Evolutionary conservation across 2,888 invertebrate genomes (phyloP).

Genomic region (Sepioteuthis lessoniana): DNA sequence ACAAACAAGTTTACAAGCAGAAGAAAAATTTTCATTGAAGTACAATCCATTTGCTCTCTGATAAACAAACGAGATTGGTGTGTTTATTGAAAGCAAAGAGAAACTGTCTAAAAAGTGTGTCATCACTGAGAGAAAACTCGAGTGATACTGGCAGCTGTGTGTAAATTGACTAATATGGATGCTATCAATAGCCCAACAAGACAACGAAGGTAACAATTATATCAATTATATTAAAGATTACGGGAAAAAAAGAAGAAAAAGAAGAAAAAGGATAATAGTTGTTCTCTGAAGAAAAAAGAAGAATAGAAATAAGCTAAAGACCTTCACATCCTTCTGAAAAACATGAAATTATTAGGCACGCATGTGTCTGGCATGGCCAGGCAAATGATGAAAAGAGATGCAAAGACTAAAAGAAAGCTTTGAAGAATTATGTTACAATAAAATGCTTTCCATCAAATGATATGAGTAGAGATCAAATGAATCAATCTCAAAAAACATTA

Average conservation of each 20-base stretch:
- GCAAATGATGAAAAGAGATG: neutral
- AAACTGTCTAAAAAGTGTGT: neutral
- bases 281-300: too few relatives aligned
- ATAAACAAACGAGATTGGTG: neutral
- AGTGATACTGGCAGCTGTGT: neutral
- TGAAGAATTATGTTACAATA: neutral
- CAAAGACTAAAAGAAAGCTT: neutral
- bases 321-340: neutral
- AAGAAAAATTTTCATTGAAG: neutral
- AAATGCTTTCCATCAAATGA: neutral
- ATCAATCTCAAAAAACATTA: neutral
- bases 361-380: neutral
- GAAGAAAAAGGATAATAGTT: neutral
- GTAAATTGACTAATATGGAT: neutral
- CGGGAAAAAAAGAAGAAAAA: neutral
- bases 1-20: too few relatives aligned
- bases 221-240: neutral
- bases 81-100: neutral
- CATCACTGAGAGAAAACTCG: neutral
- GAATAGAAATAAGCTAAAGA: neutral
- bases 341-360: neutral
- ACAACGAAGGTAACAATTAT: neutral
- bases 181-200: neutral
- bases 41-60: neutral
- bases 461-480: neutral